Evolutionary conservation across 1,140 invertebrate genomes (phyloP).

Genomic region (Lucilia cuprina): DNA sequence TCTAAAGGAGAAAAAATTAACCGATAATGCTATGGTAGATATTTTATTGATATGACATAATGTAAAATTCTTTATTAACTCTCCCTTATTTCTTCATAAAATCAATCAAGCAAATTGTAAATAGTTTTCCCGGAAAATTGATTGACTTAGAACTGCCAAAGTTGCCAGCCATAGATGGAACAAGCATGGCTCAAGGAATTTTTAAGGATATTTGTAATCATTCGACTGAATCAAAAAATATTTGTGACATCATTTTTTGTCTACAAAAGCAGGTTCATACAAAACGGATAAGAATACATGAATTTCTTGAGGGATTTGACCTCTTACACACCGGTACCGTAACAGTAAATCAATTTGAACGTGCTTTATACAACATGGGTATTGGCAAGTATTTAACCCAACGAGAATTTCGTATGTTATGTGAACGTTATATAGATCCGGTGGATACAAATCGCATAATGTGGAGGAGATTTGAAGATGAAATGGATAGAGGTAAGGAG

Average conservation of each 20-base stretch:
- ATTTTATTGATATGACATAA: background rate
- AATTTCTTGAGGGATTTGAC: constrained; percentile 72
- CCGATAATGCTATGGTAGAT: constrained; percentile 51
- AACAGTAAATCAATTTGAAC: constrained; percentile 70
- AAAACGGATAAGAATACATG: constrained; percentile 68
- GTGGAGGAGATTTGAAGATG: constrained; percentile 76
- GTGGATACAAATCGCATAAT: constrained; percentile 69
- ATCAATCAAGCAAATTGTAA: constrained; percentile 63
- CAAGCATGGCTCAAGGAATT: constrained; percentile 44
- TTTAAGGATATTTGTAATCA: constrained; percentile 55
- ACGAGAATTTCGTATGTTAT: constrained; percentile 67
- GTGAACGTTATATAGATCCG: constrained; percentile 71
- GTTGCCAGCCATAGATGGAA: constrained; percentile 67
- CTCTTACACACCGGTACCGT: constrained; percentile 69
- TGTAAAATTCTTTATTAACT: background rate
- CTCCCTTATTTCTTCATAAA: background rate
- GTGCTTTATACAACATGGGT: constrained; percentile 70
- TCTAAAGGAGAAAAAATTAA: constrained; percentile 45
- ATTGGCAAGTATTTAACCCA: constrained; percentile 66
- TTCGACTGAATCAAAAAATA: constrained; percentile 47
- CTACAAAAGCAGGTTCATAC: constrained; percentile 66
- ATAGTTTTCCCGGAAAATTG: constrained; percentile 69
- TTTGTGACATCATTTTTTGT: constrained; percentile 54
- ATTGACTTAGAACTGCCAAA: constrained; percentile 73
- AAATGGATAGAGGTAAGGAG: constrained; percentile 69